Percentiles rank a stretch among this genome's conserved stretches.
These are phyloP conservation scores for Bruchidius siliquastri DNA, from an alignment of 2,888 invertebrate species.

Conservation along the genomic window DNA sequence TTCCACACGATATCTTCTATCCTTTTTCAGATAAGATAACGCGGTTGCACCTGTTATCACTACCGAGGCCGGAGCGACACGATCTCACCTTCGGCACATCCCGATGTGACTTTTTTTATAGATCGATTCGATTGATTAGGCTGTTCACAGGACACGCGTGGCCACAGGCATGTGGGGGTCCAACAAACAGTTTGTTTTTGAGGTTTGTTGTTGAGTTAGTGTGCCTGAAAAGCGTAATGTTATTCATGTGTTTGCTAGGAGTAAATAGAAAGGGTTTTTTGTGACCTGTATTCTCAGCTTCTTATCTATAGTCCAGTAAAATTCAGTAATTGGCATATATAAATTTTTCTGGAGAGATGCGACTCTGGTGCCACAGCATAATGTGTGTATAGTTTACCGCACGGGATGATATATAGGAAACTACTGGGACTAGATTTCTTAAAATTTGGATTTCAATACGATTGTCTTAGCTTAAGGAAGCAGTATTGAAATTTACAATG, in stretches of 20 bases:
- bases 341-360: too few relatives aligned
- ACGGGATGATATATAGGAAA: too few relatives aligned
- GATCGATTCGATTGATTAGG: neutral
- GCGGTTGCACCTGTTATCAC: slow-evolving; percentile 30
- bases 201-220: neutral
- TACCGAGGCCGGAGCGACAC: slow-evolving; percentile 19
- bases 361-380: too few relatives aligned
- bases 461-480: too few relatives aligned
- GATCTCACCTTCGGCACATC: slow-evolving; percentile 19
- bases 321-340: neutral
- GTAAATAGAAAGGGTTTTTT: neutral
- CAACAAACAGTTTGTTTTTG: neutral
- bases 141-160: neutral
- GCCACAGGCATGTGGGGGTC: neutral
- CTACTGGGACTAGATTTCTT: too few relatives aligned
- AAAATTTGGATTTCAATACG: too few relatives aligned
- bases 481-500: too few relatives aligned
- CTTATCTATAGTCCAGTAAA: neutral
- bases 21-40: slow-evolving; percentile 31
- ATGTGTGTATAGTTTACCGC: too few relatives aligned
- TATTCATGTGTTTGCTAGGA: neutral
- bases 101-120: neutral
- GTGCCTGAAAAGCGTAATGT: neutral
- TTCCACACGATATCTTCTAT: slow-evolving; percentile 13
- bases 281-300: neutral